Conservation (phyloP, 2,888 invertebrate genomes). For the Dugesia japonica region DNA sequence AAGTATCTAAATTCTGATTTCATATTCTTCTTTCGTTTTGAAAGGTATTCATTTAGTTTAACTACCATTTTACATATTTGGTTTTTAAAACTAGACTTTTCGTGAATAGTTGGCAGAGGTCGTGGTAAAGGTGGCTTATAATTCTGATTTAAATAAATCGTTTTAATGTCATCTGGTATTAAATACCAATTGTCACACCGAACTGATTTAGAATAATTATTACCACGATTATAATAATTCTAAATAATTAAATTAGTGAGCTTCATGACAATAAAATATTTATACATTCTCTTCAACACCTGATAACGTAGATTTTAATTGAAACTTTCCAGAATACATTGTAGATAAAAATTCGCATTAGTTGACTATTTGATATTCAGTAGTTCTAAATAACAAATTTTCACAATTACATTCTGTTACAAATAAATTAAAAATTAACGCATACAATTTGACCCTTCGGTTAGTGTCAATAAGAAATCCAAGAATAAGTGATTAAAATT, state of each 20-base stretch:
- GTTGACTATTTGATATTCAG: background rate
- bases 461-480: background rate
- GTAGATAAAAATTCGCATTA: background rate
- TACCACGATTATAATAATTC: background rate
- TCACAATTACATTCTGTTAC: no score
- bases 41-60: background rate
- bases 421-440: no score
- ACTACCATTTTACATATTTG: background rate
- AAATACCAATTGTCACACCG: background rate
- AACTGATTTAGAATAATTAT: background rate
- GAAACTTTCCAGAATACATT: background rate
- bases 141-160: background rate
- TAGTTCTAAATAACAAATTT: background rate
- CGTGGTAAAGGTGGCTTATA: background rate
- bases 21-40: background rate
- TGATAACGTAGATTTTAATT: background rate
- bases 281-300: background rate
- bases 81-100: background rate
- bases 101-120: slow-evolving; percentile 4
- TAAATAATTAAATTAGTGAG: no score
- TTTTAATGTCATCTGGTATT: background rate
- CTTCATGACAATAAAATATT: no score
- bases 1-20: background rate
- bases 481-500: background rate
- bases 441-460: no score